A percentile compares a stretch with the other conserved stretches of the same genome.
Evolutionary conservation across 2,113 vertebrate genomes (phyloP).

Genomic region (Eretmochelys imbricata): DNA sequence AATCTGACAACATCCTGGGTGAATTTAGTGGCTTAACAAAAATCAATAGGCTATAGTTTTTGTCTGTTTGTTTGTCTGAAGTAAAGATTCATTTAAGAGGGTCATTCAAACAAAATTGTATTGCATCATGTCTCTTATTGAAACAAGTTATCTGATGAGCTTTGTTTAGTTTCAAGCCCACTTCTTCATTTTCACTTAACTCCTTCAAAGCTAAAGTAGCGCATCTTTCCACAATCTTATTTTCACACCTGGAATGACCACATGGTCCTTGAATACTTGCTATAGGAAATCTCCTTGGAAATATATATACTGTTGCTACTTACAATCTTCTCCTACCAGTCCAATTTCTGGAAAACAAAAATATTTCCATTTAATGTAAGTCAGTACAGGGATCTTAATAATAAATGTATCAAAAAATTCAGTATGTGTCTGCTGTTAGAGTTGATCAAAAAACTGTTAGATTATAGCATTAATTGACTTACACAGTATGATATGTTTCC

Average conservation of each 20-base stretch:
- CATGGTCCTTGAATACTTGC: neutral
- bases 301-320: neutral
- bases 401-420: neutral
- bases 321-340: neutral
- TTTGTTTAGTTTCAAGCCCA: constrained; percentile 12
- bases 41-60: constrained; percentile 54
- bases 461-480: neutral
- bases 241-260: neutral
- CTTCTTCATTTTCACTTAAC: constrained; percentile 20
- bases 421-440: neutral
- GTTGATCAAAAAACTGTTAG: neutral
- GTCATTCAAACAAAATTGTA: constrained; percentile 28
- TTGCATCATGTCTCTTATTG: neutral
- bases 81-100: constrained; percentile 56
- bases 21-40: constrained; percentile 31
- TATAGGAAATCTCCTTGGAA: neutral
- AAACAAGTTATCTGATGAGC: neutral
- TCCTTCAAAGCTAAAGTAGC: neutral
- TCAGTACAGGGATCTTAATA: neutral
- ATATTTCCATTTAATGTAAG: neutral
- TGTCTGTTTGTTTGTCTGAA: neutral
- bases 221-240: neutral
- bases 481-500: neutral
- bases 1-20: constrained; percentile 23
- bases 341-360: neutral